Evolutionary conservation across 2,888 invertebrate genomes (phyloP).

Genomic region (Andrena praecox): DNA sequence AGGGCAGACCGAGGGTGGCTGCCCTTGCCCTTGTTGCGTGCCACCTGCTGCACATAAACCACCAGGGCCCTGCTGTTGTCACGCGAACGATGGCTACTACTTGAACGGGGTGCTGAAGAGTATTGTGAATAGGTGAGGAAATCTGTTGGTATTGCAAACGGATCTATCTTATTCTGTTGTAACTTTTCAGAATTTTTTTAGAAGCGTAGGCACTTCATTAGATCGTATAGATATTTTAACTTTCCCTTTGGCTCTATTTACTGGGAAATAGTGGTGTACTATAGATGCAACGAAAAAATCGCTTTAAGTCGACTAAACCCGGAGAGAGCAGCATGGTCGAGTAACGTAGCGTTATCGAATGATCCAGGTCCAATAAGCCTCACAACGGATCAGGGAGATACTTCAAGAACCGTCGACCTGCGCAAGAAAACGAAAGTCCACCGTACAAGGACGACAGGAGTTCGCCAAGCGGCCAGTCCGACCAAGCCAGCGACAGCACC

Average conservation of each 20-base stretch:
- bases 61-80: conserved; percentile 82
- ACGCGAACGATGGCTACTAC: conserved; percentile 81
- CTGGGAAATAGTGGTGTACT: no score
- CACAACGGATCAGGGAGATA: conserved; percentile 76
- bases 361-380: conserved; percentile 71
- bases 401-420: conserved; percentile 74
- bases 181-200: background rate
- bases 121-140: conserved; percentile 76
- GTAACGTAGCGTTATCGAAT: background rate
- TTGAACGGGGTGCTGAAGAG: conserved; percentile 82
- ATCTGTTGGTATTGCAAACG: background rate
- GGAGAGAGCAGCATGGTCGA: background rate
- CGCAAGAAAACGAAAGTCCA: conserved; percentile 75
- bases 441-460: conserved; percentile 89
- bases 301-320: background rate
- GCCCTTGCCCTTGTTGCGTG: conserved; percentile 82
- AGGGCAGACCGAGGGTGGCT: conserved; percentile 84
- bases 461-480: conserved; percentile 95
- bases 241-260: no score
- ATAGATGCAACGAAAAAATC: no score
- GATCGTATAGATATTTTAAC: no score
- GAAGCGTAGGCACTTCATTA: no score
- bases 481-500: conserved; percentile 87
- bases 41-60: conserved; percentile 78
- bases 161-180: background rate